Conservation (phyloP, 2,888 invertebrate genomes). For the Tetramorium bicarinatum region DNA sequence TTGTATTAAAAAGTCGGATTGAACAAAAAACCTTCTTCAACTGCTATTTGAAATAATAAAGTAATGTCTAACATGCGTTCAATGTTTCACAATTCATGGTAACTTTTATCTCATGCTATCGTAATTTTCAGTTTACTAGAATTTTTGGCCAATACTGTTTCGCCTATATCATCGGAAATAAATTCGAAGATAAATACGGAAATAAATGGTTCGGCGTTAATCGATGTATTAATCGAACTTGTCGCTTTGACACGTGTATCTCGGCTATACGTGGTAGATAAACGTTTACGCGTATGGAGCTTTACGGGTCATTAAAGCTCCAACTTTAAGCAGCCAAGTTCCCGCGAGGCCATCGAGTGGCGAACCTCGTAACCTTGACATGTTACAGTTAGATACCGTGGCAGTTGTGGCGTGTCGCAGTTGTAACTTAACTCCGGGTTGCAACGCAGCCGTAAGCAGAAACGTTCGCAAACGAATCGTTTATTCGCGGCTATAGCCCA, state of each 20-base stretch:
- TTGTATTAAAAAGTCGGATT: neutral
- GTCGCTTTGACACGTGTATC: conserved; percentile 33
- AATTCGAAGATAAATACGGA: neutral
- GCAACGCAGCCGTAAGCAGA: conserved; percentile 27
- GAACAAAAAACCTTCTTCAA: neutral
- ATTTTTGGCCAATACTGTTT: neutral
- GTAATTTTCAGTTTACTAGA: neutral
- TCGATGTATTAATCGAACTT: conserved; percentile 24
- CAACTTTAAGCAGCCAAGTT: conserved; percentile 44
- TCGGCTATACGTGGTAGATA: neutral
- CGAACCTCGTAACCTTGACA: conserved; percentile 50
- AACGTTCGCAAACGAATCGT: conserved; percentile 27
- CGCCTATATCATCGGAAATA: neutral
- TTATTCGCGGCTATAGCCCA: conserved; percentile 46
- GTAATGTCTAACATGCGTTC: neutral
- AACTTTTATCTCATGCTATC: neutral
- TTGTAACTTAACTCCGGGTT: conserved; percentile 32
- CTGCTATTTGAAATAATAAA: neutral
- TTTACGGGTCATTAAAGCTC: conserved; percentile 25
- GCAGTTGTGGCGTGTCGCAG: conserved; percentile 34
- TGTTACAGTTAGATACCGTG: conserved; percentile 39
- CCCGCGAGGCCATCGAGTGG: neutral
- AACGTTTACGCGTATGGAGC: conserved; percentile 28
- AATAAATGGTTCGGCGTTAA: conserved; percentile 1
- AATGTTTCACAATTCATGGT: neutral